Base-by-base conservation (phyloP, 2,797 vertebrate genomes). In the Garrulus glandarius region DNA sequence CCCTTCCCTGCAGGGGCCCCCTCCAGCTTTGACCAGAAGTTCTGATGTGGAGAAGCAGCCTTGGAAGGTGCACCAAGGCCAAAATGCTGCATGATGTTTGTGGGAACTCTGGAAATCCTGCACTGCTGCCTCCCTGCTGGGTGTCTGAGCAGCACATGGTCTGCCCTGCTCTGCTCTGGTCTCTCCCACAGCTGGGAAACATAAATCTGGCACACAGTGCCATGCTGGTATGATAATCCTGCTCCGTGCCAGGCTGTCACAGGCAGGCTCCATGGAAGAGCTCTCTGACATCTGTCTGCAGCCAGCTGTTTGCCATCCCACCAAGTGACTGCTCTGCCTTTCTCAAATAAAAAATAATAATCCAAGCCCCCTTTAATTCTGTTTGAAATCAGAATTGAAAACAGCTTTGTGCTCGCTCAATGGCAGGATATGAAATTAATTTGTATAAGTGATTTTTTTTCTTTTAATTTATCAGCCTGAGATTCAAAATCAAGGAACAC, bases 61-160 rank as follows among this genome's bases (percentile, higher is more conserved):
- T 1, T 4, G 47, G 65, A 21, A 37, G 27, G 23, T 4, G 36
- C 55, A 19, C 13, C 43, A 14, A 37, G 23, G 60, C 18, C 39
- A 34, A 46, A 50, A 37, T 4, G 3, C 1, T 2, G 17, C 0
- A 0, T 13, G 34, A 2, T 11, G 29, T 9, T 64, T 2, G 0
- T 15, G 61, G 78, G 55, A 72, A 11, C 27, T 50, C 8, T 16
- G 36, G 46, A 9, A 64, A 20, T 4, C 14, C 30, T 10, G 13
- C 2, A 2, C 39, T 22, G 50, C 32, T 15, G 9, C 79, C n/a
- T 69, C 37, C 29, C 39, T 18, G 30, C 65, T 1, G 36, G 55
- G 52, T 23, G 44, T 15, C 53, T n/a, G 37, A 19, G 23, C 36
- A 27, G 37, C 49, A 2, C 56, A 6, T 1, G 11, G 15, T 8